A percentile compares a stretch with the other conserved stretches of the same genome.
Evolutionary conservation across 92 coral and sea anemone genomes (phyloP).

Genomic region (Bergia puertoricense): DNA sequence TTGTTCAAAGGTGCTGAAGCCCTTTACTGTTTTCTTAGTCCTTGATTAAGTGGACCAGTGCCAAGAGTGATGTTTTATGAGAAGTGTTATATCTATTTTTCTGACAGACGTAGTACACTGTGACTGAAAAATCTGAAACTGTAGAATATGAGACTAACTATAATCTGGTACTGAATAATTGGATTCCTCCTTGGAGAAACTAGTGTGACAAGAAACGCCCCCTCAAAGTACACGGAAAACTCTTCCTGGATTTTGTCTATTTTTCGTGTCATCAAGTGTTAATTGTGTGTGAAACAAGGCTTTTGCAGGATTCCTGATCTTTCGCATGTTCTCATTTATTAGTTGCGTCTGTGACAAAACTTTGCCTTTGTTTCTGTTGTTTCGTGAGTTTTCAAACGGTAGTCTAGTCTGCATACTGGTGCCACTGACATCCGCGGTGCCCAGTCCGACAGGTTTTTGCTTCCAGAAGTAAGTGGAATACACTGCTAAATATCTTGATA

Average conservation of each 20-base stretch:
- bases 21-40: too few species aligned
- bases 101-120: too few species aligned
- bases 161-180: too few species aligned
- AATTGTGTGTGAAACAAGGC: not conserved
- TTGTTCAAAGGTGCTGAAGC: too few species aligned
- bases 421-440: not conserved
- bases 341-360: not conserved
- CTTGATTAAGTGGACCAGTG: too few species aligned
- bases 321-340: not conserved
- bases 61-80: too few species aligned
- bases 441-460: not conserved
- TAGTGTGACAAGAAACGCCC: not conserved
- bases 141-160: too few species aligned
- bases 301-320: too few species aligned
- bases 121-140: too few species aligned
- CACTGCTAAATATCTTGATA: not conserved
- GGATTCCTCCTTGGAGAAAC: too few species aligned
- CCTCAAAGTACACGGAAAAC: constrained; percentile 14
- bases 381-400: not conserved
- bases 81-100: too few species aligned
- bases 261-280: constrained; percentile 6
- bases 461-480: not conserved
- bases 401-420: not conserved
- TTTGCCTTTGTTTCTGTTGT: not conserved
- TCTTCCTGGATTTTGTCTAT: not conserved